phyloP scores from a whole-genome alignment of 1,140 invertebrate species.

The Melitaea cinxia region DNA sequence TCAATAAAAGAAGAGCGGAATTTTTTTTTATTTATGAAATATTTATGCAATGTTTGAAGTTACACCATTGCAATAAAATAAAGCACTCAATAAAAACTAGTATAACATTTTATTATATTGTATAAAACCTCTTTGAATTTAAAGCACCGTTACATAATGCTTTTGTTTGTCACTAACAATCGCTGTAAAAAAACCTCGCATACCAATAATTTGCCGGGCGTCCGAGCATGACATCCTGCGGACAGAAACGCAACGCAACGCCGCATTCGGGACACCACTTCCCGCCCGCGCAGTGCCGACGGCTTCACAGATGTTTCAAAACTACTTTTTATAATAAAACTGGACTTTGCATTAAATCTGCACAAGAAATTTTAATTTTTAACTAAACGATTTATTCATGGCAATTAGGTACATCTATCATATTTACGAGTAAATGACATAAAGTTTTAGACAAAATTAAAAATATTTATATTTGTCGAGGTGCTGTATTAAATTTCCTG shows the following conservation, averaged over 20 bases:
- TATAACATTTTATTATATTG: neutral
- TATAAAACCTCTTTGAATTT: neutral
- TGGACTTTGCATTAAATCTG: neutral
- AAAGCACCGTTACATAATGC: conserved; percentile 18
- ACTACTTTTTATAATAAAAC: conserved; percentile 21
- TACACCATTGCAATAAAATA: too few relatives aligned
- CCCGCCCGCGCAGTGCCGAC: conserved; percentile 28
- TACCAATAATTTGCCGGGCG: conserved; percentile 33
- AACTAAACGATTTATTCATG: too few relatives aligned
- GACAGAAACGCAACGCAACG: conserved; percentile 26
- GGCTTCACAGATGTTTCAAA: conserved; percentile 35
- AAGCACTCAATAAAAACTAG: too few relatives aligned
- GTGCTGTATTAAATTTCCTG: too few relatives aligned
- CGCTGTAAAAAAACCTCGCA: conserved; percentile 28
- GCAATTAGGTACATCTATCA: too few relatives aligned
- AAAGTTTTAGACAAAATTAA: too few relatives aligned
- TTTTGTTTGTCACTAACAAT: conserved; percentile 18
- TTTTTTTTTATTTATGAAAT: too few relatives aligned
- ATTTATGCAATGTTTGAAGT: too few relatives aligned
- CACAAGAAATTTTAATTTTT: too few relatives aligned
- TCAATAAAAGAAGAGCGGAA: too few relatives aligned
- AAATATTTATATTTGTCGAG: too few relatives aligned
- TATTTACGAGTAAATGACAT: too few relatives aligned
- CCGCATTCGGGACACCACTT: conserved; percentile 55
- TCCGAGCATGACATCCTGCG: conserved; percentile 51